A percentile compares a stretch with the other conserved stretches of the same genome.
Evolutionary conservation across 2,113 vertebrate species (phyloP).

Genomic region (Cyanocitta stelleri): DNA sequence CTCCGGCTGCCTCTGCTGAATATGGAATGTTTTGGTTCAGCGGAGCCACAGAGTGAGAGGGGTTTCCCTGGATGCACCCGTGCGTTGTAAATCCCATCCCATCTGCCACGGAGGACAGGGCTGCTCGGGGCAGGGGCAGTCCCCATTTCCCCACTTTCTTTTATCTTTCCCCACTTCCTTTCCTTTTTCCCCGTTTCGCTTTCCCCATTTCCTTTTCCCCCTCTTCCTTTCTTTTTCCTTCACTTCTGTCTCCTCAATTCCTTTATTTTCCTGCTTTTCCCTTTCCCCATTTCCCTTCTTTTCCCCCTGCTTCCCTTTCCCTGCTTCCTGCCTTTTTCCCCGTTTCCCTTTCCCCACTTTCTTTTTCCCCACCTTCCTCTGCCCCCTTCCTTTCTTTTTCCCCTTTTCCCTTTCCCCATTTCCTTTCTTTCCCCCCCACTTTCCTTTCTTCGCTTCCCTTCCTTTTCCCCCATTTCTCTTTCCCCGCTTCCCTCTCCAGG

Average conservation of each 20-base stretch:
- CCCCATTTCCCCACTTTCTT: neutral
- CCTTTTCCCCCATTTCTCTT: neutral
- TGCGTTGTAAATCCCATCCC: neutral
- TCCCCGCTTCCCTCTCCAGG: neutral
- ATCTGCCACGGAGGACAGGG: neutral
- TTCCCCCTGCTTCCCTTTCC: neutral
- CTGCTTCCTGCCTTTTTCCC: no score
- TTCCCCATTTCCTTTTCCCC: neutral
- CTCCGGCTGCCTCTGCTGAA: neutral
- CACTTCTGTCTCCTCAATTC: neutral
- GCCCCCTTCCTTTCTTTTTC: neutral
- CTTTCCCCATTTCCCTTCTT: neutral
- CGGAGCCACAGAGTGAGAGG: neutral
- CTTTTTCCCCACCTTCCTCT: no score
- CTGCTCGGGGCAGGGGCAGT: neutral
- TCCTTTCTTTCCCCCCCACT: neutral
- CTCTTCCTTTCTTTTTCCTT: neutral
- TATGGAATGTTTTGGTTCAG: fast-evolving
- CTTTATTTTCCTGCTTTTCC: neutral
- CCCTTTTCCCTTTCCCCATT: neutral
- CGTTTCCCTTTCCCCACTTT: neutral
- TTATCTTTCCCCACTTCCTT: neutral
- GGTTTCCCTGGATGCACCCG: neutral
- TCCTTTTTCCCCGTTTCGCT: neutral
- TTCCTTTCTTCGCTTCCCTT: neutral